These are phyloP conservation scores for Synergus umbraculus DNA, from an alignment of 2,888 invertebrate genomes.

Conservation along the genomic window DNA sequence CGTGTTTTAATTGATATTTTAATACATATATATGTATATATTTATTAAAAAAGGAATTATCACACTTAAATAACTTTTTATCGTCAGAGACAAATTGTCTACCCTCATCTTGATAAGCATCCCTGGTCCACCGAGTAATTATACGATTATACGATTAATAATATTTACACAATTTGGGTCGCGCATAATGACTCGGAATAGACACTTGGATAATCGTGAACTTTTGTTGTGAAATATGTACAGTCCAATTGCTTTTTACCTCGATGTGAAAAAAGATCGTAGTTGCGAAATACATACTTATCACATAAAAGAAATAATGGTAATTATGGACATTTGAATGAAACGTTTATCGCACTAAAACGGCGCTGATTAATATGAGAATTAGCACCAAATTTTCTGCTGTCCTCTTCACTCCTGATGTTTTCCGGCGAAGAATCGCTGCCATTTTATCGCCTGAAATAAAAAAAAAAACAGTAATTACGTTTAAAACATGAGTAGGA, in stretches of 20 bases:
- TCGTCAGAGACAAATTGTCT: not conserved
- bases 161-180: conserved; percentile 36
- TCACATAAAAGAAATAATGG: conserved; percentile 71
- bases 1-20: not conserved
- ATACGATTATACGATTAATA: not conserved
- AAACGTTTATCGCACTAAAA: conserved; percentile 73
- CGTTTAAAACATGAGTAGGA: not conserved
- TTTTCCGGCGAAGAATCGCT: conserved; percentile 90
- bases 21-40: not conserved
- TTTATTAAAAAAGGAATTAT: not conserved
- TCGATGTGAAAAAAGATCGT: conserved; percentile 39
- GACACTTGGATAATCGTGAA: not conserved
- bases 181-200: conserved; percentile 5
- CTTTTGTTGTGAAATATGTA: conserved; percentile 23
- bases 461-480: conserved; percentile 44
- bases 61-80: not conserved
- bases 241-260: conserved; percentile 29
- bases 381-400: conserved; percentile 67
- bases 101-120: conserved; percentile 27
- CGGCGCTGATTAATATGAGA: conserved; percentile 65
- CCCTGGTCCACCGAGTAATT: not conserved
- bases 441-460: conserved; percentile 93
- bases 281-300: conserved; percentile 58
- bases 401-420: conserved; percentile 72
- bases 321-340: conserved; percentile 71